Evolutionary conservation across 1,140 invertebrate species (phyloP), one percentile per base, ranked within the genome.

Genomic region (Potamilus streckersoni): DNA sequence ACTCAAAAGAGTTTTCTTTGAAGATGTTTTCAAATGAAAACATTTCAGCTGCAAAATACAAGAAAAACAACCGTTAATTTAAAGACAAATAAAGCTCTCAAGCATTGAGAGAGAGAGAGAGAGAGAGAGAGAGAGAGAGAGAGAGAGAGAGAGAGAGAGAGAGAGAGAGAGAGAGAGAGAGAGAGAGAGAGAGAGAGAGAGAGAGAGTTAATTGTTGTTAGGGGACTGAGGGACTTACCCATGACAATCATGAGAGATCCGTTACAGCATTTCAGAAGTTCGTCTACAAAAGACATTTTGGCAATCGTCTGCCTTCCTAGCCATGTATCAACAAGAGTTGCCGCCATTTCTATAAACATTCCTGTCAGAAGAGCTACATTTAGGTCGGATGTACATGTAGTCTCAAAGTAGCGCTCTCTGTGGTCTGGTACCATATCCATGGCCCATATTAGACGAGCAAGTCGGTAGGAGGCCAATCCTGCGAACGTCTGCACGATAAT

Each of bases 381-480:
- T 15, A 88, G 79, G 73, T 88, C 86, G 13, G 84, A 82, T 17
- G 74, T 65, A 75, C 86, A 88, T 0, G 49, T 65, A 1, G 82
- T 80, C 70, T 87, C 86, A 70, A 83, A 79, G 66, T 81, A 84
- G 49, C 81, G 67, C 58, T 84, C 84, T 59, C 84, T 81, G 71
- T 88, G 86, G 63, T 88, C 86, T 23, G 82, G 74, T 5, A 88
- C 82, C 72, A 88, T 77, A 67, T 88, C 86, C 38, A 88, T 68
- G 1, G 85, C 78, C 86, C 86, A 88, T 5, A 88, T 78, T 69
- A 83, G 69, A 66, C 79, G 74, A 1, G 86, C 86, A 65, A 87
- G 82, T 20, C 80, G 74, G 61, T 88, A 88, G 13, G 86, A 87
- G 12, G 85, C 84, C 8, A 85, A 73, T 19, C 85, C 86, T 8